A percentile compares a stretch with the other conserved stretches of the same genome.
Evolutionary conservation across 2,113 vertebrate species (phyloP).

Genomic region (Oreotrochilus melanogaster): DNA sequence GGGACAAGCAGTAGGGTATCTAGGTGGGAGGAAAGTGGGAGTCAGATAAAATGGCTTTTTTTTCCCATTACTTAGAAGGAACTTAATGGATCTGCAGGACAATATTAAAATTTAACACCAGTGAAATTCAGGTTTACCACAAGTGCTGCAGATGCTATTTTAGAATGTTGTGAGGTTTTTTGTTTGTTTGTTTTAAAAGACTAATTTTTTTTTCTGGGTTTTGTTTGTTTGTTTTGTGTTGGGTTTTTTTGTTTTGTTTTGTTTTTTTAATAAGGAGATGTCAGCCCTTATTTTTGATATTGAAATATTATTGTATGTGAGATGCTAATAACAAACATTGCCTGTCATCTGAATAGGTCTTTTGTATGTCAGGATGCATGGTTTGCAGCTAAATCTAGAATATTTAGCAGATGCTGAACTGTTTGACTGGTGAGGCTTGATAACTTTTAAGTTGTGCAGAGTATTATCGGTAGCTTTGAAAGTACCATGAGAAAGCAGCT

Average conservation of each 20-base stretch:
- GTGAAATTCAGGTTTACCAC: background rate
- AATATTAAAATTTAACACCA: background rate
- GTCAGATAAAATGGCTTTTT: background rate
- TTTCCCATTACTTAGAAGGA: background rate
- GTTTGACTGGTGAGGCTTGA: background rate
- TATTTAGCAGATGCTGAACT: background rate
- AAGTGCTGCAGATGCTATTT: background rate
- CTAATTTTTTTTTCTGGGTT: background rate
- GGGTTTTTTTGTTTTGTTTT: background rate
- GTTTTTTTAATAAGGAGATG: background rate
- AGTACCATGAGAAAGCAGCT: background rate
- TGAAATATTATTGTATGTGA: background rate
- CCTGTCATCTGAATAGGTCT: background rate
- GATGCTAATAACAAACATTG: background rate
- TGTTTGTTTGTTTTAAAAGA: background rate
- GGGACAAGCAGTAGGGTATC: background rate
- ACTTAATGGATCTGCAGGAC: background rate
- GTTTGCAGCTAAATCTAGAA: background rate
- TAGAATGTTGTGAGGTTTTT: background rate
- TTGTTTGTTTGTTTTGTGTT: background rate
- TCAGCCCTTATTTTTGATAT: background rate
- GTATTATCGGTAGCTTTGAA: background rate
- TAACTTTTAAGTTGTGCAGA: background rate
- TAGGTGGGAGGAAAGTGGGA: background rate
- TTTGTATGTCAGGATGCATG: background rate